phyloP scores from a whole-genome alignment of 2,888 invertebrate species.

The Ditula angustiorana region DNA sequence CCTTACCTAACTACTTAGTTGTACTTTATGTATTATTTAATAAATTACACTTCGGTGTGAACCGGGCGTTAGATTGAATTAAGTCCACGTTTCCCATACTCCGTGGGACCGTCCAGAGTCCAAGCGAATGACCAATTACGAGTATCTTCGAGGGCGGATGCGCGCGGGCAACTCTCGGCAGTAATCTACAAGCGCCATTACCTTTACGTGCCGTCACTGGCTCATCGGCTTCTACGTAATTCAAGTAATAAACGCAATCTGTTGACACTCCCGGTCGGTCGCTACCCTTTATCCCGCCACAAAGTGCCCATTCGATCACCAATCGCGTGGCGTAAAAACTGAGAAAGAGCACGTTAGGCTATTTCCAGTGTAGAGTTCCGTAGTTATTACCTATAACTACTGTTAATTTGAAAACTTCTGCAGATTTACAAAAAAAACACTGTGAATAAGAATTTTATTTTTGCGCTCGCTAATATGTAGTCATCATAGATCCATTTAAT shows the following conservation, averaged over 20 bases:
- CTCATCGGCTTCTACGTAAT: constrained; percentile 62
- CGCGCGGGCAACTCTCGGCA: constrained; percentile 62
- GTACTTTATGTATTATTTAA: too few relatives aligned
- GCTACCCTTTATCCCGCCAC: constrained; percentile 47
- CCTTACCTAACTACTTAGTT: too few relatives aligned
- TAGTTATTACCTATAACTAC: too few relatives aligned
- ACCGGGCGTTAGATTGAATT: constrained; percentile 49
- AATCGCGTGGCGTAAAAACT: constrained; percentile 27
- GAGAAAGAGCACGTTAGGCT: too few relatives aligned
- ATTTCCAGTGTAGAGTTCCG: too few relatives aligned
- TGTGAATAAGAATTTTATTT: too few relatives aligned
- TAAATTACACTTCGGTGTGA: constrained; percentile 25
- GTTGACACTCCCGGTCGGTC: constrained; percentile 49
- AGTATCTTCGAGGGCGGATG: constrained; percentile 63
- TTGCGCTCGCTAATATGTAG: too few relatives aligned
- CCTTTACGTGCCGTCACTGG: constrained; percentile 57
- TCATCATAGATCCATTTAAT: too few relatives aligned
- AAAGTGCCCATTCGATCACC: constrained; percentile 45
- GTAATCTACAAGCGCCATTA: constrained; percentile 70
- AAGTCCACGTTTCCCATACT: constrained; percentile 60
- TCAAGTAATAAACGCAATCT: constrained; percentile 66
- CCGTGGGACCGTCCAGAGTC: constrained; percentile 59
- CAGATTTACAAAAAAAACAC: too few relatives aligned
- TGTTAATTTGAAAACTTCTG: too few relatives aligned
- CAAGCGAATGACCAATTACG: constrained; percentile 70